phyloP scores from a whole-genome alignment of 1,140 invertebrate species.

The Bombus huntii region DNA sequence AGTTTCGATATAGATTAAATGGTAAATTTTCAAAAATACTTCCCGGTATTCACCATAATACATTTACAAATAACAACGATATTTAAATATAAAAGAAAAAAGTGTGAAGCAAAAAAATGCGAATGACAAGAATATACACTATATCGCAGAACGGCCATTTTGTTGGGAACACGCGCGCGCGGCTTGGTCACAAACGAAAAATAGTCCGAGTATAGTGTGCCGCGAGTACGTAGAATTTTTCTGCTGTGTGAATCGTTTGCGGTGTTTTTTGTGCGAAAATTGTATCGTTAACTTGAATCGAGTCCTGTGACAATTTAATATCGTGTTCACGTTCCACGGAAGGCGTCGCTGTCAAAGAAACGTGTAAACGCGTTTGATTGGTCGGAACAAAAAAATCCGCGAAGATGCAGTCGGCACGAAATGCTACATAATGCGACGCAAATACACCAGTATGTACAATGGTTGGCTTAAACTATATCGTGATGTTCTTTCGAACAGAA shows the following conservation, averaged over 20 bases:
- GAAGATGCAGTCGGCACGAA: conserved; percentile 40
- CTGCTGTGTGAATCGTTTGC: background rate
- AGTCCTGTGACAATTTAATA: background rate
- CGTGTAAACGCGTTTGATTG: conserved; percentile 52
- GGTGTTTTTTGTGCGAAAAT: background rate
- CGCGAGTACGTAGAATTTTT: conserved; percentile 39
- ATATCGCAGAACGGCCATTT: conserved; percentile 32
- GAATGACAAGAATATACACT: background rate
- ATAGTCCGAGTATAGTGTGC: conserved; percentile 32
- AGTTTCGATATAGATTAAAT: background rate
- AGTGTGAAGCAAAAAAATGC: background rate
- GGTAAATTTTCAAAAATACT: background rate
- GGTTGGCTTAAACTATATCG: background rate
- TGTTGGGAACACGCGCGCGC: conserved; percentile 44
- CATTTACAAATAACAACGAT: background rate
- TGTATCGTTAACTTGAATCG: background rate
- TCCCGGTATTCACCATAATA: too few relatives aligned
- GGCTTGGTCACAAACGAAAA: conserved; percentile 46
- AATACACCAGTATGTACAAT: background rate
- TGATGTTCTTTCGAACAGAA: background rate
- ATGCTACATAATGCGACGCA: conserved; percentile 38
- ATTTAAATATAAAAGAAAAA: background rate
- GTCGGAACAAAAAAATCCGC: conserved; percentile 57
- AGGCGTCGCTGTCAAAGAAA: conserved; percentile 45
- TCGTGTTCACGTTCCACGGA: background rate